Evolutionary conservation across 2,113 vertebrate genomes (phyloP), one percentile per base, ranked within the genome.

Genomic region (Aldabrachelys gigantea): DNA sequence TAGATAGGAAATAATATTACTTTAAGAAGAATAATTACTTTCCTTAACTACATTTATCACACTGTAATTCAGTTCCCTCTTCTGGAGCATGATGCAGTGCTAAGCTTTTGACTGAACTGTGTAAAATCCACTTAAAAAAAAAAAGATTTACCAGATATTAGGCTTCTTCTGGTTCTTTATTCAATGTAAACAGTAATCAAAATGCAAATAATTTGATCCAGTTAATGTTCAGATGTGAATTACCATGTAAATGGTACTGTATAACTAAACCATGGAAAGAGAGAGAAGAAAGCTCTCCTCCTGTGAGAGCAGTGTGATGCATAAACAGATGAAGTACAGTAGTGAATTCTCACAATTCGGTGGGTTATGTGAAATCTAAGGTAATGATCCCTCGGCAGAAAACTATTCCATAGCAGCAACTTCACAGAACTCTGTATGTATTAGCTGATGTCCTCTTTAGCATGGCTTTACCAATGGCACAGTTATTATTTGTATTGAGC

Each of bases 141-240:
- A 94, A 90, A 95, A 53, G 81, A 72, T 96, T 95, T 96, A 93
- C 92, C 88, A 91, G 93, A 97, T 97, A 97, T 1, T 9, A 92
- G 79, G 22, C 52, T 95, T 94, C 91, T 96, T 93, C 94, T 96
- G 49, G 44, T 50, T 94, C 89, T 94, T 93, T 96, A 96, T 97
- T 98, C 82, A 92, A 96, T 97, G 96, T 31, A 89, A 97, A 89
- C 82, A 96, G 85, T 96, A 98, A 98, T 98, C 97, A 98, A 98
- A 98, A 98, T 98, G 98, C 97, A 98, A 98, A 98, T 98, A 90
- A 65, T 94, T 6, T 97, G 96, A 94, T 93, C 97, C 95, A 92
- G 91, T 97, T 94, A 93, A 88, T 96, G 95, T 95, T 95, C 53
- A 88, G 94, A 95, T 89, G 84, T 91, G 65, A 87, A 92, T 96